A percentile compares a stretch with the other conserved stretches of the same genome.
Conservation (phyloP, 2,113 vertebrate genomes). For the Uria lomvia region DNA sequence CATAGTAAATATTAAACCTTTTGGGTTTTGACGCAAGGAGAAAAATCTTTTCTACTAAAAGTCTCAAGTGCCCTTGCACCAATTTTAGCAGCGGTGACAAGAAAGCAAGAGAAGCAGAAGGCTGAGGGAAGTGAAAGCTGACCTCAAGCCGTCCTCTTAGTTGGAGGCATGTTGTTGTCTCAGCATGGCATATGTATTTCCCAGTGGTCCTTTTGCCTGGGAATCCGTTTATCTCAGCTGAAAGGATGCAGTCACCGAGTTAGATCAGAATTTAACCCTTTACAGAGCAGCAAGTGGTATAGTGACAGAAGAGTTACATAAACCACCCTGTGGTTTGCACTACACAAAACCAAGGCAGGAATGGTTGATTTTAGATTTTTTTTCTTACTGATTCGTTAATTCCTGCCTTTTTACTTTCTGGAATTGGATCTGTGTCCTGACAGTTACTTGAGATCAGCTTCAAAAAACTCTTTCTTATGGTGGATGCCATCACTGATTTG, state of each 20-base stretch:
- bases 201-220: constrained; percentile 26
- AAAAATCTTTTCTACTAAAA: not conserved
- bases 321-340: not conserved
- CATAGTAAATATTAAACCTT: not conserved
- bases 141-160: constrained; percentile 7
- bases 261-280: constrained; percentile 23
- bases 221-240: constrained; percentile 30
- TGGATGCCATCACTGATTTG: not conserved
- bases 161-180: constrained; percentile 20
- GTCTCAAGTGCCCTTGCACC: constrained; percentile 45
- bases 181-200: constrained; percentile 19
- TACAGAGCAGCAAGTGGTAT: not conserved
- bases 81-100: not conserved
- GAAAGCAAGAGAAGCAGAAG: constrained; percentile 25
- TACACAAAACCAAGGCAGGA: not conserved
- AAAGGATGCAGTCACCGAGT: not conserved
- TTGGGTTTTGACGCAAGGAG: not conserved
- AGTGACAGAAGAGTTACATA: not conserved
- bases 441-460: not conserved
- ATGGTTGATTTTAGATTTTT: not conserved
- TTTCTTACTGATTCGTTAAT: not conserved
- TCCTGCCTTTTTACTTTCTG: not conserved
- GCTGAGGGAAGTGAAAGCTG: constrained; percentile 33
- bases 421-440: not conserved
- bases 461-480: not conserved